Evolutionary conservation across 2,888 invertebrate species (phyloP).

Genomic region (Dichetophora obliterata): DNA sequence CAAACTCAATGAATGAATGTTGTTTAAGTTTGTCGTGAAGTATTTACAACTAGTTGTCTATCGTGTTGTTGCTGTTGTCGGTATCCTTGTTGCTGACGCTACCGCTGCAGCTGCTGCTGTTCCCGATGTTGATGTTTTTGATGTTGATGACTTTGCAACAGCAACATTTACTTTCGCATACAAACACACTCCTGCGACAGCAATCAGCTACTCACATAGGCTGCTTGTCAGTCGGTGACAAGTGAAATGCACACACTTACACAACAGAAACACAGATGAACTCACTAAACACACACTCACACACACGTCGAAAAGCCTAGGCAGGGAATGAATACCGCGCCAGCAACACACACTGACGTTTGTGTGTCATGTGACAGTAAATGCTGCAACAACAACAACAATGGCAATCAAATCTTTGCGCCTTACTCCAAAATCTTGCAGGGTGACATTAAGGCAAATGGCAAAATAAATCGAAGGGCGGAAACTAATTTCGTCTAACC

Average conservation of each 20-base stretch:
- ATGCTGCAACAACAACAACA: constrained; percentile 10
- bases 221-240: neutral
- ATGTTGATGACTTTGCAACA: constrained; percentile 11
- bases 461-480: constrained; percentile 70
- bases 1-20: neutral
- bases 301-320: too few species aligned
- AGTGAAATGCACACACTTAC: neutral
- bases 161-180: neutral
- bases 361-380: constrained; percentile 12
- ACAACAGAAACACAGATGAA: neutral
- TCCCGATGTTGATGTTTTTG: neutral
- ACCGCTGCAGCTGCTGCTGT: neutral
- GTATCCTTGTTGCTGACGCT: neutral
- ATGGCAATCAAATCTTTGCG: neutral
- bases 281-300: neutral
- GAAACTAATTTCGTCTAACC: constrained; percentile 67
- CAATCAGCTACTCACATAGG: constrained; percentile 9
- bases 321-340: neutral
- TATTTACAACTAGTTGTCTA: too few species aligned
- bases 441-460: constrained; percentile 52
- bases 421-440: neutral
- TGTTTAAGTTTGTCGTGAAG: too few species aligned
- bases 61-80: neutral
- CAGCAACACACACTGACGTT: neutral
- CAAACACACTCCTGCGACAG: neutral